Conservation (phyloP, 2,888 invertebrate genomes). For the Sisyra terminalis region DNA sequence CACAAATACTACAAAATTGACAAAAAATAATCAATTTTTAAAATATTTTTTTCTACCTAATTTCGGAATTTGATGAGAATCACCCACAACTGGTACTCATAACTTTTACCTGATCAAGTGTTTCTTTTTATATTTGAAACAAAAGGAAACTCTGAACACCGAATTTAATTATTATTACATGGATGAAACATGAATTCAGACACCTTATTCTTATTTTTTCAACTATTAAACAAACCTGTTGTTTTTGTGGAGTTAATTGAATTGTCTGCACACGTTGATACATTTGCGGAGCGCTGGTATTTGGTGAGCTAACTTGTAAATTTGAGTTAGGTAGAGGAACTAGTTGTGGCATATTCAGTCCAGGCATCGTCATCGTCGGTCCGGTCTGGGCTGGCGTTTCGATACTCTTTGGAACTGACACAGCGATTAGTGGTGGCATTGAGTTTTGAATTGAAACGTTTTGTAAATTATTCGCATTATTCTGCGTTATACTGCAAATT, state of each 20-base stretch:
- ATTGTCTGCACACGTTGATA: slow-evolving; percentile 51
- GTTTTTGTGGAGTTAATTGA: slow-evolving; percentile 56
- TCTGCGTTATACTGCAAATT: not conserved
- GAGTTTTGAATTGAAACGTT: not conserved
- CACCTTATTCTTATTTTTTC: no score
- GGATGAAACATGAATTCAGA: no score
- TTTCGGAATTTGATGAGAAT: no score
- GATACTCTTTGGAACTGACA: not conserved
- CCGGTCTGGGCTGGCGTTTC: not conserved
- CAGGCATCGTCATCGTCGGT: not conserved
- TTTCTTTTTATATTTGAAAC: no score
- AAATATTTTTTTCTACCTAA: no score
- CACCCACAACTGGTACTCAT: no score
- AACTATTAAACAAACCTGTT: slow-evolving; percentile 29
- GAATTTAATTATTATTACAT: no score
- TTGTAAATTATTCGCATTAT: not conserved
- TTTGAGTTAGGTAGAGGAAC: slow-evolving; percentile 15
- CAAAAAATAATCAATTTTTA: no score
- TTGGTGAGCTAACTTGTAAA: slow-evolving; percentile 12
- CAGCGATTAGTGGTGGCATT: slow-evolving; percentile 3
- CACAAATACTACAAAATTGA: no score
- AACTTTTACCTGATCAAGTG: no score
- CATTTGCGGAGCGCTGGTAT: slow-evolving; percentile 17
- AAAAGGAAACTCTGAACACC: no score
- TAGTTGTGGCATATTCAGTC: slow-evolving; percentile 15